Evolutionary conservation across 2,113 vertebrate species (phyloP).

Genomic region (Vulpes ferrilata): DNA sequence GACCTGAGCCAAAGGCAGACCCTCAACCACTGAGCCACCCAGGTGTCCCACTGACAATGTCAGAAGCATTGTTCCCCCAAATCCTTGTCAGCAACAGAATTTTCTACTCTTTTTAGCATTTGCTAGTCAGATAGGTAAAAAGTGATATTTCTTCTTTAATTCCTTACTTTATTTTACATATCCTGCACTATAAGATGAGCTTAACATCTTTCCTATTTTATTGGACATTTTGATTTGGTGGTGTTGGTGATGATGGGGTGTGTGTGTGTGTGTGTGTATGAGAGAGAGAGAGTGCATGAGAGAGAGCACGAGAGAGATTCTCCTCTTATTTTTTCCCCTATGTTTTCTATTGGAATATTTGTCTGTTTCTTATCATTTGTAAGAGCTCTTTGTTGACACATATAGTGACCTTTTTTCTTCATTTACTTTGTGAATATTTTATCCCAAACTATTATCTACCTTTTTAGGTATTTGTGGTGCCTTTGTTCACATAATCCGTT

Average conservation of each 20-base stretch:
- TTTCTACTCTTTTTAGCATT: neutral
- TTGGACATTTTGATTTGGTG: neutral
- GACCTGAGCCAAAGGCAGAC: too few species aligned
- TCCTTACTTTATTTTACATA: neutral
- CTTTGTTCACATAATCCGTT: neutral
- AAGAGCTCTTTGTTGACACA: neutral
- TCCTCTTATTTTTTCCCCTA: neutral
- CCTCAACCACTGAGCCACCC: too few species aligned
- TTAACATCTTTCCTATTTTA: neutral
- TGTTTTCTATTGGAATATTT: neutral
- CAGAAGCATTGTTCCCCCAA: neutral
- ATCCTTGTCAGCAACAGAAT: neutral
- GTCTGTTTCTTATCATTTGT: neutral
- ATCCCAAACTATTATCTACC: neutral
- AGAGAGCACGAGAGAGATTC: neutral
- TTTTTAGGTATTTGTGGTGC: neutral
- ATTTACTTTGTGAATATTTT: conserved; percentile 11
- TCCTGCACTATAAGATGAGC: neutral
- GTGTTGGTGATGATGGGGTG: neutral
- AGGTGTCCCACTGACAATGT: too few species aligned
- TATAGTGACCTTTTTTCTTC: neutral
- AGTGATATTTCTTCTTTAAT: neutral
- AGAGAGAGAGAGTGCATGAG: neutral
- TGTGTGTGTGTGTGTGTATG: neutral
- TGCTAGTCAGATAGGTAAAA: neutral